Percentiles rank a stretch among this genome's conserved stretches.
These are phyloP conservation scores for Euglossa dilemma DNA, from an alignment of 1,140 invertebrate genomes.

Conservation along the genomic window DNA sequence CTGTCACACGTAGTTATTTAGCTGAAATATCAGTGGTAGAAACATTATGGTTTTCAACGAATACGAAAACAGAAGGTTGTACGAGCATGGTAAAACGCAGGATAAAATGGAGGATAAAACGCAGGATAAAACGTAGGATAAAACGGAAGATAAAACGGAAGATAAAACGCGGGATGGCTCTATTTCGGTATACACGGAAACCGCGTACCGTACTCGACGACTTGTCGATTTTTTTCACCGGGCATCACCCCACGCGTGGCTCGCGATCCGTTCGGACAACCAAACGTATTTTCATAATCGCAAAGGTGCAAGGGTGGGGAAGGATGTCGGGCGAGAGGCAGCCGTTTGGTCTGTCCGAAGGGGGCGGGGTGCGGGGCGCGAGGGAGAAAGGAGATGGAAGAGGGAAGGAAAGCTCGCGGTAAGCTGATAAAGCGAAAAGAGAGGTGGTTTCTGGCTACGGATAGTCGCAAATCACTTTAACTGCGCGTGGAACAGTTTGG, in stretches of 20 bases:
- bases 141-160: background rate
- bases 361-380: background rate
- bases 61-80: conserved; percentile 2
- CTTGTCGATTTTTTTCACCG: background rate
- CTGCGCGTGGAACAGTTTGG: conserved; percentile 80
- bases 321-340: background rate
- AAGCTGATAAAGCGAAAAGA: conserved; percentile 47
- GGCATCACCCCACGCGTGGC: background rate
- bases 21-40: conserved; percentile 72
- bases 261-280: background rate
- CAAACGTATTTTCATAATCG: background rate
- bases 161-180: background rate
- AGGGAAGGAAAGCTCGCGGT: conserved; percentile 14
- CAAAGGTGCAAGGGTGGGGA: background rate
- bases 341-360: conserved; percentile 8
- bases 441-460: conserved; percentile 71
- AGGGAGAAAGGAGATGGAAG: conserved; percentile 9
- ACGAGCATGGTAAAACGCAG: conserved; percentile 2
- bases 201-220: background rate
- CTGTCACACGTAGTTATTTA: conserved; percentile 75
- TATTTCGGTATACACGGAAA: background rate
- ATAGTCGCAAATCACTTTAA: conserved; percentile 82
- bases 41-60: conserved; percentile 51
- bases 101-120: conserved; percentile 1
- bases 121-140: conserved; percentile 1